These are phyloP conservation scores for Patella pellucida DNA, from an alignment of 2,888 invertebrate species.

Conservation along the genomic window DNA sequence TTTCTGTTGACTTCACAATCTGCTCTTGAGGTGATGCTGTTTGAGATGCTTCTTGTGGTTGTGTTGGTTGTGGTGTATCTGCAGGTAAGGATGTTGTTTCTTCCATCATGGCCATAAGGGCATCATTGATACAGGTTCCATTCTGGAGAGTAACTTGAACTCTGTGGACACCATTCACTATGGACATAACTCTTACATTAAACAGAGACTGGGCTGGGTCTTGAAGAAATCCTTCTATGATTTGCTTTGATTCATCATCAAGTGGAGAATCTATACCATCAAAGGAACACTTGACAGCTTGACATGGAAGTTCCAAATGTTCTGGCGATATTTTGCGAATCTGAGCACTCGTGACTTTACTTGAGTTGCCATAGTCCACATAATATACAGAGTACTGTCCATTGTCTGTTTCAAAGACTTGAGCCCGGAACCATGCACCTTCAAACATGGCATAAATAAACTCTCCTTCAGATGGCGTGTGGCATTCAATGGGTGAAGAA, in stretches of 20 bases:
- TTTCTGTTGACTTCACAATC: too few species aligned
- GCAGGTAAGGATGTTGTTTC: too few species aligned
- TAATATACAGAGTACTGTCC: constrained; percentile 42
- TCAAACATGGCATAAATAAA: constrained; percentile 43
- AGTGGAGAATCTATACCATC: constrained; percentile 31
- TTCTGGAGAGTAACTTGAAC: background rate
- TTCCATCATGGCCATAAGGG: background rate
- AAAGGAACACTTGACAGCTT: constrained; percentile 51
- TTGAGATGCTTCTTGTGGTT: too few species aligned
- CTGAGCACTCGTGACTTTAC: constrained; percentile 31
- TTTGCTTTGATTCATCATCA: constrained; percentile 6
- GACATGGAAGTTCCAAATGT: constrained; percentile 39
- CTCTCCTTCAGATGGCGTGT: constrained; percentile 34
- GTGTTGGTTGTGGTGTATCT: too few species aligned
- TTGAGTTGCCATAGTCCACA: constrained; percentile 64
- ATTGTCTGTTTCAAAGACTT: constrained; percentile 36
- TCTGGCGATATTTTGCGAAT: constrained; percentile 39
- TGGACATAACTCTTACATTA: background rate
- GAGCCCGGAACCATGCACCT: constrained; percentile 51
- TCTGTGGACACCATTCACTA: background rate
- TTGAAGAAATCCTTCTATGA: background rate
- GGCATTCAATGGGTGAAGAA: background rate
- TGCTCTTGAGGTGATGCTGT: too few species aligned
- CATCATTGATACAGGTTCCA: background rate
- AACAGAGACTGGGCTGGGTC: background rate